A percentile compares a stretch with the other conserved stretches of the same genome.
These are phyloP conservation scores for Coturnix japonica DNA, from an alignment of 2,113 vertebrate genomes.

Conservation along the genomic window DNA sequence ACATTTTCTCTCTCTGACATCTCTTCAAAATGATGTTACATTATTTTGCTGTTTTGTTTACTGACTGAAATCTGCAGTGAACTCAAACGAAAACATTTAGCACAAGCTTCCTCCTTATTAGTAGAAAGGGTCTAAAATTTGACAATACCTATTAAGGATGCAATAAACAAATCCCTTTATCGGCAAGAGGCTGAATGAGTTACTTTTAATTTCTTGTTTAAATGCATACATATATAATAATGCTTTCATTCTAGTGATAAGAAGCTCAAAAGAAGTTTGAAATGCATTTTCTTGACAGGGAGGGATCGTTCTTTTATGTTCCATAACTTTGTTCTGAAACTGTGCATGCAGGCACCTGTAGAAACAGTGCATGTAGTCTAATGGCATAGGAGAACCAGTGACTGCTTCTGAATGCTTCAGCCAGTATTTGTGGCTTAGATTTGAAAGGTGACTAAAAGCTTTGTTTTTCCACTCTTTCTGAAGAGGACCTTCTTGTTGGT, in stretches of 20 bases:
- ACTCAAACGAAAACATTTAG: background rate
- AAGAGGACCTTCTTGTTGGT: background rate
- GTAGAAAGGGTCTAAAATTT: background rate
- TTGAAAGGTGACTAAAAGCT: background rate
- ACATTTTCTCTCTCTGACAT: conserved; percentile 1
- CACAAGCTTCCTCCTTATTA: background rate
- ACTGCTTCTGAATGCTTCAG: too few relatives aligned
- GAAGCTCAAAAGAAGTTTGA: background rate
- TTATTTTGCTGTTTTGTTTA: background rate
- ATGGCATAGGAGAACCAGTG: background rate
- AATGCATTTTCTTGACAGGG: background rate
- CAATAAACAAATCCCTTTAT: background rate
- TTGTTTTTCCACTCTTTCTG: background rate
- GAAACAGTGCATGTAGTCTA: background rate
- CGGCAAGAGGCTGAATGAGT: background rate
- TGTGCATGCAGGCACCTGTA: background rate
- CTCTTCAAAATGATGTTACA: background rate
- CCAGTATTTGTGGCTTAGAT: background rate
- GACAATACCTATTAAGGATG: background rate
- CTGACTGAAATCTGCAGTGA: background rate
- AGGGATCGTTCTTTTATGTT: background rate
- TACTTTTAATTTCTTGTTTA: background rate
- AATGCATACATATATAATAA: background rate
- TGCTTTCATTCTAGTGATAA: background rate
- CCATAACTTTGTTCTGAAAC: background rate